Evolutionary conservation across 2,888 invertebrate species (phyloP), one percentile per base, ranked within the genome.

Genomic region (Temnothorax ravouxi): DNA sequence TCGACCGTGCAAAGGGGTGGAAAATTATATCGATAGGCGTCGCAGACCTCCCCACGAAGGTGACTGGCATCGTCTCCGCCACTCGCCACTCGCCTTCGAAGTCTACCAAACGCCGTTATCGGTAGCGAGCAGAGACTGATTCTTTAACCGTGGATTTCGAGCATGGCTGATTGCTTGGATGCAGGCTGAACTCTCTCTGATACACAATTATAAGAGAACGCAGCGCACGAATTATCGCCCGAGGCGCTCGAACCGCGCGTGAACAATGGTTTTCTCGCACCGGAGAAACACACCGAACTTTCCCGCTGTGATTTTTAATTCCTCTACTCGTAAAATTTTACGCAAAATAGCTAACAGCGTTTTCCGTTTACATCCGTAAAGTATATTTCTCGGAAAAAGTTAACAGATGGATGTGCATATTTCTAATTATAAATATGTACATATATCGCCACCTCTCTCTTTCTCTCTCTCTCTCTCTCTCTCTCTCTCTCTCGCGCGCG

Each of bases 1-100:
- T 88, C 88, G 86, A 84, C 5, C 83, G 88, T 67, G 86, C 88
- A 86, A 87, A 86, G 86, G 84, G 75, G 85, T 86, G 92, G 92
- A 92, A 92, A 92, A 92, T 92, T 88, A 91, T 90, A 92, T 91
- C 86, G 88, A 81, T 86, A 86, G 67, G 29, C 79, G 52, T 71
- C 47, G 56, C 66, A 71, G 41, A 47, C 50, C 29, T 3, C 47
- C 52, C 41, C 13, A 72, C 54, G 82, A 41, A 52, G 75, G 25
- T 66, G 80, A 64, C 66, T 71, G 71, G 67, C 83, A 83, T 64
- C 81, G 1, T 41, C 81, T 82, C 67, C 69, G 77, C 83, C 66
- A 67, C 64, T 62, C 77, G 41, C 41, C 41, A 8, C 41, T 9
- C 47, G 67, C 80, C 67, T 38, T 61, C 64, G 64, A 74, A 71